Percentiles rank a stretch among this genome's conserved stretches.
phyloP scores from a whole-genome alignment of 1,140 invertebrate genomes.

The Orius insidiosus region DNA sequence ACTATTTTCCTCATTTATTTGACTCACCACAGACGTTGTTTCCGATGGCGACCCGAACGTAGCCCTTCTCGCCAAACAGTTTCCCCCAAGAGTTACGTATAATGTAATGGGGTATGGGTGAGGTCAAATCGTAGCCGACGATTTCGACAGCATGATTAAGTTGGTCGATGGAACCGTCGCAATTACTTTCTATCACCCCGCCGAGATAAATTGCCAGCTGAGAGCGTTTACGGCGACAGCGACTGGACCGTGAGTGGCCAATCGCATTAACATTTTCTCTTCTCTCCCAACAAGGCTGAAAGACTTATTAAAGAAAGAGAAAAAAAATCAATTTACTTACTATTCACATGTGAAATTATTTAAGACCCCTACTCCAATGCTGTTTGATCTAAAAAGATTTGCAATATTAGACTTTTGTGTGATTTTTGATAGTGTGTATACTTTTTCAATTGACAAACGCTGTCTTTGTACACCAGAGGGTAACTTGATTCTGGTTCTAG shows the following conservation, averaged over 20 bases:
- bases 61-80: slow-evolving; percentile 57
- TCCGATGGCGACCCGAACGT: slow-evolving; percentile 58
- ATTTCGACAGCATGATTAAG: slow-evolving; percentile 74
- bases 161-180: slow-evolving; percentile 38
- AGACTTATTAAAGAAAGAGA: slow-evolving; percentile 9
- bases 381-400: slow-evolving; percentile 6
- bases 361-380: slow-evolving; percentile 15
- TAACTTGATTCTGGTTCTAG: slow-evolving; percentile 43
- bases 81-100: slow-evolving; percentile 67
- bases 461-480: slow-evolving; percentile 40
- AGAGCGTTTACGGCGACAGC: slow-evolving; percentile 64
- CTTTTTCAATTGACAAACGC: slow-evolving; percentile 35
- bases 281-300: slow-evolving; percentile 46
- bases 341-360: slow-evolving; percentile 27
- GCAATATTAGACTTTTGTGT: neutral
- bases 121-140: slow-evolving; percentile 63
- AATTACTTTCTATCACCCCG: slow-evolving; percentile 69
- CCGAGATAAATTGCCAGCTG: slow-evolving; percentile 74
- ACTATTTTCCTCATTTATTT: too few relatives aligned
- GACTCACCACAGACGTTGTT: slow-evolving; percentile 54
- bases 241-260: slow-evolving; percentile 57
- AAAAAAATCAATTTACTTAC: slow-evolving; percentile 24
- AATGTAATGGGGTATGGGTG: slow-evolving; percentile 61
- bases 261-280: slow-evolving; percentile 38
- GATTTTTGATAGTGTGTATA: slow-evolving; percentile 2